Percentiles rank a stretch among this genome's conserved stretches.
Conservation (phyloP, 1,140 invertebrate genomes). For the Dreissena rostriformis region DNA sequence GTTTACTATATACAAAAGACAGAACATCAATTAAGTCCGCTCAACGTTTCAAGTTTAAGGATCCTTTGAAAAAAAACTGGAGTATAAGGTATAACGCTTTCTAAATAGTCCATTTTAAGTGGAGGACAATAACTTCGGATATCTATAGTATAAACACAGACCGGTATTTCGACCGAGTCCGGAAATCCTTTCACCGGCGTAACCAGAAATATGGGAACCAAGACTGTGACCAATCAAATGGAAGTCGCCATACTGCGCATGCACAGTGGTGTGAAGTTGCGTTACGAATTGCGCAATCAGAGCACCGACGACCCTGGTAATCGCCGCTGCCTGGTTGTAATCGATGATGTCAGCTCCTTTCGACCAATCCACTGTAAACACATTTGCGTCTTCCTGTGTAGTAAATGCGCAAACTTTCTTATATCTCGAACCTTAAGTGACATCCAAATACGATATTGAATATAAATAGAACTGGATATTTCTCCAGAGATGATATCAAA, state of each 20-base stretch:
- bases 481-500: too few relatives aligned
- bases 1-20: too few relatives aligned
- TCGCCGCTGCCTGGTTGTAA: conserved; percentile 95
- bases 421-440: conserved; percentile 82
- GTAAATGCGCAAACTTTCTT: conserved; percentile 94
- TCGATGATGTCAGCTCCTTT: conserved; percentile 90
- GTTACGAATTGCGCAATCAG: conserved; percentile 90
- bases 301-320: conserved; percentile 94
- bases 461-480: too few relatives aligned
- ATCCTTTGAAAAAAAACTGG: too few relatives aligned
- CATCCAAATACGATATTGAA: background rate
- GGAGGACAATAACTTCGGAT: too few relatives aligned
- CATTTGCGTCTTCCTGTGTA: conserved; percentile 88
- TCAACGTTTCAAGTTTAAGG: too few relatives aligned
- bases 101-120: too few relatives aligned
- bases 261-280: conserved; percentile 16
- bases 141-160: conserved; percentile 13
- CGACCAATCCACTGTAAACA: conserved; percentile 97
- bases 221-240: conserved; percentile 78
- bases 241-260: conserved; percentile 25
- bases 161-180: conserved; percentile 88
- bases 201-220: conserved; percentile 78
- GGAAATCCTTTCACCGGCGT: conserved; percentile 69
- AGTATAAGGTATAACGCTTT: too few relatives aligned
- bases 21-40: too few relatives aligned